Percentiles rank a stretch among this genome's conserved stretches.
Conservation (phyloP, 2,797 vertebrate genomes). For the Lates japonicus region DNA sequence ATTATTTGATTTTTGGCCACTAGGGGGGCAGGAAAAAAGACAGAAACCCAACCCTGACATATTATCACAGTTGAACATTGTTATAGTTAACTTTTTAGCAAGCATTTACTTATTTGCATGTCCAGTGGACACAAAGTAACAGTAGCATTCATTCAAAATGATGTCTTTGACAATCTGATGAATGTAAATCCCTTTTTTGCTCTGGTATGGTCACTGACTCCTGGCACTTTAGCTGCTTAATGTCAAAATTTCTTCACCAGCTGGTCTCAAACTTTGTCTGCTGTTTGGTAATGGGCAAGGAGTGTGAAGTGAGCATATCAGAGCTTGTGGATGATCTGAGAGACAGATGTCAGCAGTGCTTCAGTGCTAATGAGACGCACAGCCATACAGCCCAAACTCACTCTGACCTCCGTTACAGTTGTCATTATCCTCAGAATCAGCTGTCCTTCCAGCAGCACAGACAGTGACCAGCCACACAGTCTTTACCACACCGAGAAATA, state of each 20-base stretch:
- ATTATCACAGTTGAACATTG: background rate
- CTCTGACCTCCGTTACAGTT: background rate
- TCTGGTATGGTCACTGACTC: background rate
- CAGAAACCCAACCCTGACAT: background rate
- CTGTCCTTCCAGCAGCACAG: background rate
- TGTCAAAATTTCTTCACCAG: no score
- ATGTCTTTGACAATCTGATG: background rate
- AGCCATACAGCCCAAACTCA: background rate
- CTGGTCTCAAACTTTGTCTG: background rate
- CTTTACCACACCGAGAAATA: background rate
- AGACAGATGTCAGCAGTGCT: background rate
- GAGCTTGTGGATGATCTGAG: background rate
- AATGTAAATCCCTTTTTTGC: background rate
- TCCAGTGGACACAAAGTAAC: background rate
- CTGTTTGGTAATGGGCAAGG: background rate
- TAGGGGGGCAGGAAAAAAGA: background rate
- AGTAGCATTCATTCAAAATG: background rate
- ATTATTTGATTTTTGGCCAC: conserved; percentile 1
- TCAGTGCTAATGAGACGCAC: background rate
- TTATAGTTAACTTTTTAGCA: background rate
- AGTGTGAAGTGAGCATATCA: background rate
- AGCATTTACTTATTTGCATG: background rate
- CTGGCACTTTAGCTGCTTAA: no score
- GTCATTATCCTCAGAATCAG: background rate
- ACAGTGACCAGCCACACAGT: background rate